Evolutionary conservation across 2,888 invertebrate species (phyloP), one percentile per base, ranked within the genome.

Genomic region (Chrysotoxum bicinctum): DNA sequence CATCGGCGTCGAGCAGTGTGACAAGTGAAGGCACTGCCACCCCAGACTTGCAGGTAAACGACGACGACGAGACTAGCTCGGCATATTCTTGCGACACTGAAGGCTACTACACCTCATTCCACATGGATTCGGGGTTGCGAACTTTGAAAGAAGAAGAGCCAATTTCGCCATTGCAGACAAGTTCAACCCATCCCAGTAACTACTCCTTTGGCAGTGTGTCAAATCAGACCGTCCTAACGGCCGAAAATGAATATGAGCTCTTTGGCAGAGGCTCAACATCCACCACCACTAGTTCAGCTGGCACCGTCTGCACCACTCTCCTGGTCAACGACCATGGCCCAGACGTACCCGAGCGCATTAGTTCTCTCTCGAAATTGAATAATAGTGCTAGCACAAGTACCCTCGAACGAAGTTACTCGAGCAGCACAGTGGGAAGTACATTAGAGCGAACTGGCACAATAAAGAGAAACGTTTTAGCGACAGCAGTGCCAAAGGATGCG

Each of bases 71-170:
- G 92, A 97, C 96, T 1, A 96, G 96, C 88, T 98, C 98, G 0
- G 96, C 97, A 78, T 98, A 98, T 91, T 98, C 98, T 2, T 97
- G 98, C 90, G 99, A 99, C 90, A 98, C 98, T 1, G 99, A 99
- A 92, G 99, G 99, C 8, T 99, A 98, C 91, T 99, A 98, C 91
- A 99, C 99, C 0, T 98, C 98, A 21, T 99, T 99, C 93, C 98
- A 99, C 92, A 96, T 97, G 94, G 98, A 99, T 92, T 98, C 98
- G 74, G 98, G 98, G 0, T 92, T 99, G 85, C 96, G 96, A 90
- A 96, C 97, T 0, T 92, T 97, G 14, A 95, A 96, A 90, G 97
- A 97, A 91, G 95, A 95, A 88, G 94, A 95, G 86, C 95, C 95
- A 0, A 94, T 94, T 86, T 95, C 95, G 26, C 96, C 96, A 1